Evolutionary conservation across 2,888 invertebrate species (phyloP).

Genomic region (Lasioglossum marginatum): DNA sequence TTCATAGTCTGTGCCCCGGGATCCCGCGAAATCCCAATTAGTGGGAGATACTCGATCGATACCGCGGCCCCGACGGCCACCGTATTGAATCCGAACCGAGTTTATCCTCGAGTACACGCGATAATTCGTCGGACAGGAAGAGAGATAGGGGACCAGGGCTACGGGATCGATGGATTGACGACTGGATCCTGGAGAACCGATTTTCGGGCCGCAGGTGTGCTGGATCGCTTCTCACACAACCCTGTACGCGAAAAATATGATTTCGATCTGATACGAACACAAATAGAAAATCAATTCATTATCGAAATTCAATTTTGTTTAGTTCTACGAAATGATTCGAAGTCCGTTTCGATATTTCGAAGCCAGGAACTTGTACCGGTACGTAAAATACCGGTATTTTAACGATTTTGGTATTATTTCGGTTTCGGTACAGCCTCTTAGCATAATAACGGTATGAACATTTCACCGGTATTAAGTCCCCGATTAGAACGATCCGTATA

Average conservation of each 20-base stretch:
- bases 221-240: not conserved
- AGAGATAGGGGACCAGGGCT: not conserved
- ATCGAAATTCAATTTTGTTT: not conserved
- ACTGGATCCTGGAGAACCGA: not conserved
- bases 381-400: too few relatives aligned
- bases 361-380: not conserved
- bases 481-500: slow-evolving; percentile 56
- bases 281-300: not conserved
- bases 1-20: slow-evolving; percentile 15
- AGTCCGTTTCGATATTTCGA: not conserved
- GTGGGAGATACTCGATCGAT: slow-evolving; percentile 64
- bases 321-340: not conserved
- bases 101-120: slow-evolving; percentile 30
- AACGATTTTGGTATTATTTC: too few relatives aligned
- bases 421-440: too few relatives aligned
- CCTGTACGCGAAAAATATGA: not conserved
- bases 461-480: too few relatives aligned
- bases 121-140: slow-evolving; percentile 12
- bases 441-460: too few relatives aligned
- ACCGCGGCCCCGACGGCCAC: slow-evolving; percentile 29
- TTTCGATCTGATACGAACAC: not conserved
- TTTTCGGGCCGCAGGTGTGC: slow-evolving; percentile 2
- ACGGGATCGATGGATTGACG: not conserved
- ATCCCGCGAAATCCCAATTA: slow-evolving; percentile 72
- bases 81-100: slow-evolving; percentile 45